A percentile compares a stretch with the other conserved stretches of the same genome.
Conservation (phyloP, 2,797 vertebrate genomes). For the Malurus splendens region DNA sequence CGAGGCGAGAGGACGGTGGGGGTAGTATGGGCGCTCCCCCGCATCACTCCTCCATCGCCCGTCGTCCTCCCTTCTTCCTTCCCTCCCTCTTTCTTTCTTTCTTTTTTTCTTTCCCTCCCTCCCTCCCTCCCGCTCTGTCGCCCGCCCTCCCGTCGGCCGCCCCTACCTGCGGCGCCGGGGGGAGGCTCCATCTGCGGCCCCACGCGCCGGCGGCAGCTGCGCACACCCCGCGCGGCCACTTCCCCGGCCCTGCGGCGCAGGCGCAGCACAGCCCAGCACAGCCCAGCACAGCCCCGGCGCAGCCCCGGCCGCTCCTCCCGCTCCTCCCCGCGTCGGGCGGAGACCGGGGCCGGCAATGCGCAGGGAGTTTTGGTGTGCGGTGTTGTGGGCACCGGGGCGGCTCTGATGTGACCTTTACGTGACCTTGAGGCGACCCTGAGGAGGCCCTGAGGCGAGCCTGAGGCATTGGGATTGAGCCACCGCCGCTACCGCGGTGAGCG, state of each 20-base stretch:
- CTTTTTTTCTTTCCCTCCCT: too few relatives aligned
- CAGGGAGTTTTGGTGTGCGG: accelerated
- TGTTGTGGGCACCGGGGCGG: accelerated
- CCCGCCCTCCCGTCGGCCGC: neutral
- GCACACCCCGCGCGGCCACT: neutral
- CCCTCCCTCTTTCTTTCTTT: too few relatives aligned
- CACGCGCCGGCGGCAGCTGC: neutral
- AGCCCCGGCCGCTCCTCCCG: neutral
- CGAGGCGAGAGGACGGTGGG: neutral
- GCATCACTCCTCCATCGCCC: too few relatives aligned
- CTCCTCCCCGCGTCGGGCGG: neutral
- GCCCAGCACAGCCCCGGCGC: neutral
- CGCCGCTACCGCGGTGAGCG: accelerated
- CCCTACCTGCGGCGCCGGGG: slow-evolving; percentile 36
- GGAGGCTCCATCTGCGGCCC: slow-evolving; percentile 26
- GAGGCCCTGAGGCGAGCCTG: accelerated
- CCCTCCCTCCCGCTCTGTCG: neutral
- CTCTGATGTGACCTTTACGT: too few relatives aligned
- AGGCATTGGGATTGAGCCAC: accelerated
- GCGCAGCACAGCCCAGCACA: accelerated
- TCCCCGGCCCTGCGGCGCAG: neutral
- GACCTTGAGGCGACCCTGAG: too few relatives aligned
- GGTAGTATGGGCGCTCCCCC: neutral
- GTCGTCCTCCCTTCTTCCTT: neutral
- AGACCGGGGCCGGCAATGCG: accelerated